A percentile compares a stretch with the other conserved stretches of the same genome.
phyloP scores from a whole-genome alignment of 1,140 invertebrate genomes.

The Heliconius melpomene region DNA sequence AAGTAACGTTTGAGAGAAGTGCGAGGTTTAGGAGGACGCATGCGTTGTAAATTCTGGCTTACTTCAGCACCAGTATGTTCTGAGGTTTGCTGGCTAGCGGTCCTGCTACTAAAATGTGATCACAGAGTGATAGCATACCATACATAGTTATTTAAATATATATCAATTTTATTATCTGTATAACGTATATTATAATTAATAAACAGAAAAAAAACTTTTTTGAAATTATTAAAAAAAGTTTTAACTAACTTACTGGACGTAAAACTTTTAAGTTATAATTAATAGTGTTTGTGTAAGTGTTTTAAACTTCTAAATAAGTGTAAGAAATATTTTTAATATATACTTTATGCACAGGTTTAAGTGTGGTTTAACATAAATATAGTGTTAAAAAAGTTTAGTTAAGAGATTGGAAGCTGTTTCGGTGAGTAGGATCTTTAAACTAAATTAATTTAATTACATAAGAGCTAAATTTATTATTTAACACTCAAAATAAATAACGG shows the following conservation, averaged over 20 bases:
- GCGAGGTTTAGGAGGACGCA: slow-evolving; percentile 26
- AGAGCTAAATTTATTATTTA: too few species aligned
- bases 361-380: neutral
- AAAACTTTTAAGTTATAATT: neutral
- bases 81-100: slow-evolving; percentile 31
- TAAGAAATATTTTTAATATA: neutral
- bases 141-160: slow-evolving; percentile 7
- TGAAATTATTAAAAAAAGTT: slow-evolving; percentile 4
- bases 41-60: slow-evolving; percentile 24
- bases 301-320: slow-evolving; percentile 13
- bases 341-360: neutral
- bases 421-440: neutral
- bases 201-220: neutral
- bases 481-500: too few species aligned
- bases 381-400: neutral
- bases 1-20: neutral
- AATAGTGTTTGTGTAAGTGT: slow-evolving; percentile 11
- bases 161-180: neutral
- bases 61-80: slow-evolving; percentile 32
- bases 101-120: slow-evolving; percentile 27
- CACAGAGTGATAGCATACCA: neutral
- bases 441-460: neutral
- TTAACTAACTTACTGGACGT: neutral
- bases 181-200: neutral
- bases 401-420: neutral